Percentiles rank a stretch among this genome's conserved stretches.
Evolutionary conservation across 2,888 invertebrate genomes (phyloP).

Genomic region (Parapristionchus giblindavisi): DNA sequence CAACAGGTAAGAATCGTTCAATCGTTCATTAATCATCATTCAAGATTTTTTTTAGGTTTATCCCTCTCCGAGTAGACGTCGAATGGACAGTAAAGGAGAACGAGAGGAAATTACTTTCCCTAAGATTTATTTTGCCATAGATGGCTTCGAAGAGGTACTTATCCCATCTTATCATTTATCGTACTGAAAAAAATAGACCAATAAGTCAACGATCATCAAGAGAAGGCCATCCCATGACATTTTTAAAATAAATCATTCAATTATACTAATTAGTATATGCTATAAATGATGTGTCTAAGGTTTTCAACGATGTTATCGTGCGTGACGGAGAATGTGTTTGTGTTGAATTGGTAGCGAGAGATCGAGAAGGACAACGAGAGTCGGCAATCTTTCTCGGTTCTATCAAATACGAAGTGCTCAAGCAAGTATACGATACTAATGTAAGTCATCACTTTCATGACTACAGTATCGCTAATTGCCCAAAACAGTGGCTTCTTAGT

Average conservation of each 20-base stretch:
- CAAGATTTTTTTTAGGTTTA: conserved; percentile 83
- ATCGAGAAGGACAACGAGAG: conserved; percentile 79
- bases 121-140: conserved; percentile 98
- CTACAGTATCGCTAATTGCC: conserved; percentile 8
- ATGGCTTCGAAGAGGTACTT: conserved; percentile 95
- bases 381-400: conserved; percentile 96
- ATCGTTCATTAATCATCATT: no score
- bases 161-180: no score
- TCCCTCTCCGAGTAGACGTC: conserved; percentile 88
- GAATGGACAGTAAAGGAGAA: conserved; percentile 97
- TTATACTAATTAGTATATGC: no score
- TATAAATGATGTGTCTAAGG: no score
- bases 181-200: no score
- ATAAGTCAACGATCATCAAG: no score
- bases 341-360: conserved; percentile 93
- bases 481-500: no score
- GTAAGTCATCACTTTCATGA: no score
- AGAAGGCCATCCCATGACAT: no score
- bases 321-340: conserved; percentile 98
- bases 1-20: conserved; percentile 74
- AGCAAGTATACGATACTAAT: conserved; percentile 93
- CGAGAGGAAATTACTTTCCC: conserved; percentile 98
- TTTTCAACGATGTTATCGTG: conserved; percentile 95
- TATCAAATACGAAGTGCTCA: conserved; percentile 94
- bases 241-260: no score